These are phyloP conservation scores for Lasioglossum morio DNA, from an alignment of 2,888 invertebrate genomes.

Conservation along the genomic window DNA sequence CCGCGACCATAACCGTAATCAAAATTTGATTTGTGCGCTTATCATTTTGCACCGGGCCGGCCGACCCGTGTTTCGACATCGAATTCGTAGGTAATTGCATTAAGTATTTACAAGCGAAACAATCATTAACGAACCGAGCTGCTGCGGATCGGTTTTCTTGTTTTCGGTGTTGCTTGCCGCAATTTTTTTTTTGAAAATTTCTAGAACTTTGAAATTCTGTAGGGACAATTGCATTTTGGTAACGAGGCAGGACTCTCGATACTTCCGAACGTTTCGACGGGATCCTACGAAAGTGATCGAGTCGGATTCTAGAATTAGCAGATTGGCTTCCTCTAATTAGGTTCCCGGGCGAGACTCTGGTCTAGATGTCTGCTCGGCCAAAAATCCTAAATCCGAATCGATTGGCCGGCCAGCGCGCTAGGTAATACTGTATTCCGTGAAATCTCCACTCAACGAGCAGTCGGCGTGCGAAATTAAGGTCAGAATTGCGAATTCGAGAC, in stretches of 20 bases:
- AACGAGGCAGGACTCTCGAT: neutral
- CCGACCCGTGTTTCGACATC: neutral
- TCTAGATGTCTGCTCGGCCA: conserved; percentile 5
- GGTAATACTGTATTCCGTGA: neutral
- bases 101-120: neutral
- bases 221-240: neutral
- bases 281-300: neutral
- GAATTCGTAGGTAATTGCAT: neutral
- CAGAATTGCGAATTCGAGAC: neutral
- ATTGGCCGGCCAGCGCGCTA: neutral
- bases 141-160: neutral
- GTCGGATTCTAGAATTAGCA: conserved; percentile 23
- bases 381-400: conserved; percentile 23
- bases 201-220: neutral
- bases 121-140: neutral
- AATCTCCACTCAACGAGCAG: neutral
- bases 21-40: neutral
- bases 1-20: conserved; percentile 1
- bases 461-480: conserved; percentile 3
- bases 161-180: neutral
- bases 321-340: conserved; percentile 27
- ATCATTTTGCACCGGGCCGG: neutral
- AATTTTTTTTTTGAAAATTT: neutral
- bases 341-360: conserved; percentile 1
- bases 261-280: neutral